These are phyloP conservation scores for Opisthograptis luteolata DNA, from an alignment of 2,888 invertebrate species.

Conservation along the genomic window DNA sequence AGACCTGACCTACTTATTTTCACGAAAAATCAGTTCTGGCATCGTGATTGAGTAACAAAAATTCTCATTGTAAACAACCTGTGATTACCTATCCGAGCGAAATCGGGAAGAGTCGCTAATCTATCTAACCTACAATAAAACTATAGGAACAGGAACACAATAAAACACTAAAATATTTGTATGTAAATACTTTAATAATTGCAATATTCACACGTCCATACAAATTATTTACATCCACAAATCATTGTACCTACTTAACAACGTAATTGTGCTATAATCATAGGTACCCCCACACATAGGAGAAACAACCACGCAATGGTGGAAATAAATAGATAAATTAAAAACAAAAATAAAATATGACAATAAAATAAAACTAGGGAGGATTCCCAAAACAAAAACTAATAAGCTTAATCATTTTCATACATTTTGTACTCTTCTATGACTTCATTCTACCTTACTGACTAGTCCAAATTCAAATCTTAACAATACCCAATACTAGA, in stretches of 20 bases:
- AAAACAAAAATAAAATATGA: constrained; percentile 59
- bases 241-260: constrained; percentile 71
- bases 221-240: constrained; percentile 77
- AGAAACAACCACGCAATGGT: constrained; percentile 56
- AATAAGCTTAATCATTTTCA: constrained; percentile 19
- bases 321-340: constrained; percentile 45
- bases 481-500: too few species aligned
- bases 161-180: constrained; percentile 35
- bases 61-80: too few species aligned
- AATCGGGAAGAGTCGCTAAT: too few species aligned
- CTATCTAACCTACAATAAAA: too few species aligned
- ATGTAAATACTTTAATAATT: constrained; percentile 82
- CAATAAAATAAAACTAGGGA: constrained; percentile 51
- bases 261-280: constrained; percentile 78
- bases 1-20: too few species aligned
- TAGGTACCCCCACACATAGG: constrained; percentile 37
- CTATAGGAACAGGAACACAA: background rate
- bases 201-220: constrained; percentile 81
- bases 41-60: too few species aligned
- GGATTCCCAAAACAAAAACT: constrained; percentile 23
- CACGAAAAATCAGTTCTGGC: too few species aligned
- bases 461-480: constrained; percentile 12
- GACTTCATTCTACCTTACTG: constrained; percentile 14
- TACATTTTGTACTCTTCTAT: constrained; percentile 32
- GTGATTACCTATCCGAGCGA: too few species aligned